These are phyloP conservation scores for Cantharis lateralis DNA, from an alignment of 2,888 invertebrate genomes.

Conservation along the genomic window DNA sequence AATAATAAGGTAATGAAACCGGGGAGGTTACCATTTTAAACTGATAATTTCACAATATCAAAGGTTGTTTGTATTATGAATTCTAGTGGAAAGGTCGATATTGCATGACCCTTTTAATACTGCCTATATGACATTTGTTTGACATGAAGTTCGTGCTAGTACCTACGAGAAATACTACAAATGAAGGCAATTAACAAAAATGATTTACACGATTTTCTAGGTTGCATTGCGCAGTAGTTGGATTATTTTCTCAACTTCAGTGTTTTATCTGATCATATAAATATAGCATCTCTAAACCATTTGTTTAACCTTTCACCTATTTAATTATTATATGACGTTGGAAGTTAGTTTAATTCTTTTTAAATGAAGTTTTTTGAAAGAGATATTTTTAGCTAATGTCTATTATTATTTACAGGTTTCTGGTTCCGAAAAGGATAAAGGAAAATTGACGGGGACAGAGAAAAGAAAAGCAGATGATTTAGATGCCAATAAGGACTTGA, in stretches of 20 bases:
- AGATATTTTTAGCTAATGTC: background rate
- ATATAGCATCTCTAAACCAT: background rate
- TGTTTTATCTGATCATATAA: background rate
- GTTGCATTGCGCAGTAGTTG: slow-evolving; percentile 17
- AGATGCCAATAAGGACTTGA: slow-evolving; percentile 81
- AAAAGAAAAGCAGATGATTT: slow-evolving; percentile 84
- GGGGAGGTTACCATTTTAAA: background rate
- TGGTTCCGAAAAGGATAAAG: slow-evolving; percentile 66
- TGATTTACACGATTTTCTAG: background rate
- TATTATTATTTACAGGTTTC: slow-evolving; percentile 58
- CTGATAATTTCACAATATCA: background rate
- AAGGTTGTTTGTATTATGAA: slow-evolving; percentile 25
- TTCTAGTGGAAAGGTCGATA: slow-evolving; percentile 21
- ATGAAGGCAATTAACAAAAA: slow-evolving; percentile 29
- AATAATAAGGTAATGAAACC: no score
- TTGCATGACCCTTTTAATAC: slow-evolving; percentile 28
- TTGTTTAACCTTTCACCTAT: background rate
- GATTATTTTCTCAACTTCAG: background rate
- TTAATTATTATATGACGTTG: background rate
- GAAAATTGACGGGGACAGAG: slow-evolving; percentile 70
- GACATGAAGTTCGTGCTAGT: slow-evolving; percentile 17
- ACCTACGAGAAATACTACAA: slow-evolving; percentile 30
- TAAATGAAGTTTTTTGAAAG: background rate
- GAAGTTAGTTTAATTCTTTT: background rate
- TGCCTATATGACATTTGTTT: slow-evolving; percentile 6